Conservation (phyloP, 2,113 vertebrate species). For the Prunella himalayana region DNA sequence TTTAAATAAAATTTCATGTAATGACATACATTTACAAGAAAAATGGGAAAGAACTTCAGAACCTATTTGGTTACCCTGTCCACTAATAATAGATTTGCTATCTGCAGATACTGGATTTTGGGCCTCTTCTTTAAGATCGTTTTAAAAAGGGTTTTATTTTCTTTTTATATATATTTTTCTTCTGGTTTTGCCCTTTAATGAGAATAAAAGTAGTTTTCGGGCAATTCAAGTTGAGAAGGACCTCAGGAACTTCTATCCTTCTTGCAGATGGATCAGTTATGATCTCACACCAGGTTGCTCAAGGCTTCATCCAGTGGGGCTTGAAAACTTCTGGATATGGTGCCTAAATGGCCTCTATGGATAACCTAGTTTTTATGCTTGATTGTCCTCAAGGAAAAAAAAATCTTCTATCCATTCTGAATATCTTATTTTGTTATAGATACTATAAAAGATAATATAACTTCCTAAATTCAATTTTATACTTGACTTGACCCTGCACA, state of each 20-base stretch:
- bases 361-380: not conserved
- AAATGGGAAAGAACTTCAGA: not conserved
- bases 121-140: not conserved
- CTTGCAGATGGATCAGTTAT: not conserved
- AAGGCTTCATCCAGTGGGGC: not conserved
- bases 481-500: not conserved
- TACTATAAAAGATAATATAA: not conserved
- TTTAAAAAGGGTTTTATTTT: not conserved
- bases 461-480: not conserved
- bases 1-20: not conserved
- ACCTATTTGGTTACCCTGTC: not conserved
- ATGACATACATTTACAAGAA: not conserved
- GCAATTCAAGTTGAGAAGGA: not conserved
- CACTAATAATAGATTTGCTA: not conserved
- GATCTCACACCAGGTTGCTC: not conserved
- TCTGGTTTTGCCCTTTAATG: not conserved
- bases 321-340: not conserved
- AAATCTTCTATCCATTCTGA: not conserved
- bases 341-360: rapidly evolving
- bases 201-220: not conserved
- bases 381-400: not conserved
- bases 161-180: not conserved
- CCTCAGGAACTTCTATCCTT: not conserved
- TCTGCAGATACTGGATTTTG: not conserved
- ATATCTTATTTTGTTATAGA: not conserved